Conservation (phyloP, 23 tunicate species). For the Ascidia mentula region DNA sequence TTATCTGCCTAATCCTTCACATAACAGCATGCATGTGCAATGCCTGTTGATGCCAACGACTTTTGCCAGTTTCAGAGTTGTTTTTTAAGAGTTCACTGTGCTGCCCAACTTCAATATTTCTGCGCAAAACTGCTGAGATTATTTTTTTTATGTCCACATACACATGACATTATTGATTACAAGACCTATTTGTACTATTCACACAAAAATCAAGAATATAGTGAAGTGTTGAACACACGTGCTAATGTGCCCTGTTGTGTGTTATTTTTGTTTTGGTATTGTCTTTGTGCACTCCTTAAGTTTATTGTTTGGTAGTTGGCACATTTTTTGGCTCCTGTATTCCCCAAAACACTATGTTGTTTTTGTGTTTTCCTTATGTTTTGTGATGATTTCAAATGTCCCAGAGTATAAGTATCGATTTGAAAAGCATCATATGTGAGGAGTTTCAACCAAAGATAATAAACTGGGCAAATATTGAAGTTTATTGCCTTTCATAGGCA, state of each 20-base stretch:
- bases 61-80: conserved; percentile 5
- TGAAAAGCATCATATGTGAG: background rate
- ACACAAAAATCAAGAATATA: too few relatives aligned
- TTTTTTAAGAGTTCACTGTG: background rate
- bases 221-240: too few relatives aligned
- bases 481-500: background rate
- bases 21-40: conserved; percentile 1
- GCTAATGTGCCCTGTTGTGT: background rate
- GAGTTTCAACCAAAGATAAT: conserved; percentile 10
- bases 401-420: background rate
- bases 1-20: conserved; percentile 5
- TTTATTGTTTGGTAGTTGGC: background rate
- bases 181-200: background rate
- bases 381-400: conserved; percentile 1
- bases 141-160: conserved; percentile 2
- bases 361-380: background rate
- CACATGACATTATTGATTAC: background rate
- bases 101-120: background rate
- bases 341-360: background rate
- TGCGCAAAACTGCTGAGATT: conserved; percentile 9
- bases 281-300: background rate
- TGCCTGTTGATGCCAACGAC: background rate
- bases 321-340: background rate
- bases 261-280: background rate
- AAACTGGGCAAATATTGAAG: background rate